Percentiles rank a stretch among this genome's conserved stretches.
phyloP scores from a whole-genome alignment of 2,888 invertebrate genomes.

The Leucophenga montana region DNA sequence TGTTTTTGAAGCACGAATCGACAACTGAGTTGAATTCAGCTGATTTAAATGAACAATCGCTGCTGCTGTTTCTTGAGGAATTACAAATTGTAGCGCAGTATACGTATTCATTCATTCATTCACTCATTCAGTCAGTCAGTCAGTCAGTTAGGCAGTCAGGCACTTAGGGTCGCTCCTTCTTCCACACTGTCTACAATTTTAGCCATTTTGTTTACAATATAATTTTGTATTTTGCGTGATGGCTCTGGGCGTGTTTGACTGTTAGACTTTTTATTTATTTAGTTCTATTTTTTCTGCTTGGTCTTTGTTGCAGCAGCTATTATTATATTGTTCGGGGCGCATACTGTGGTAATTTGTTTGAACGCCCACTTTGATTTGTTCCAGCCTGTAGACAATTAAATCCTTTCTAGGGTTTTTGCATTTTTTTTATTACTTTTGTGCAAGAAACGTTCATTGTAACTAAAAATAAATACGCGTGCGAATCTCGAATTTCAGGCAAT shows the following conservation, averaged over 20 bases:
- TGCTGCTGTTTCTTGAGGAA: not conserved
- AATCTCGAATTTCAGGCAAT: not conserved
- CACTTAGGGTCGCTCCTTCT: conserved; percentile 44
- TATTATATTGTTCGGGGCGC: conserved; percentile 35
- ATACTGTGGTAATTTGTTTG: conserved; percentile 19
- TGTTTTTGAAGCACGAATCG: conserved; percentile 29
- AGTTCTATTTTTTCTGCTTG: conserved; percentile 29
- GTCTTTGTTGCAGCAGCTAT: conserved; percentile 20
- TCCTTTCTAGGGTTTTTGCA: not conserved
- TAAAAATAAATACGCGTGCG: conserved; percentile 24
- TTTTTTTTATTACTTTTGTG: conserved; percentile 7
- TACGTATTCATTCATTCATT: conserved; percentile 27
- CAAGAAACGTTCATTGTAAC: not conserved
- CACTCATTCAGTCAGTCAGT: not conserved
- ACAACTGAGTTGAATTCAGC: not conserved
- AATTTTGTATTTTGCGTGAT: conserved; percentile 68
- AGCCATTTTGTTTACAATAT: conserved; percentile 9
- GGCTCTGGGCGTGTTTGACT: conserved; percentile 64
- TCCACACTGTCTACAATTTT: conserved; percentile 44
- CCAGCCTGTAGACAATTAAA: conserved; percentile 30
- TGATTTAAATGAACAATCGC: not conserved
- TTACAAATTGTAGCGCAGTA: conserved; percentile 19
- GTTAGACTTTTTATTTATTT: conserved; percentile 38
- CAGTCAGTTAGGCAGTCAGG: no score
- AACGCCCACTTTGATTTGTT: conserved; percentile 44